Evolutionary conservation across 2,113 vertebrate genomes (phyloP), one percentile per base, ranked within the genome.

Genomic region (Heterotis niloticus): DNA sequence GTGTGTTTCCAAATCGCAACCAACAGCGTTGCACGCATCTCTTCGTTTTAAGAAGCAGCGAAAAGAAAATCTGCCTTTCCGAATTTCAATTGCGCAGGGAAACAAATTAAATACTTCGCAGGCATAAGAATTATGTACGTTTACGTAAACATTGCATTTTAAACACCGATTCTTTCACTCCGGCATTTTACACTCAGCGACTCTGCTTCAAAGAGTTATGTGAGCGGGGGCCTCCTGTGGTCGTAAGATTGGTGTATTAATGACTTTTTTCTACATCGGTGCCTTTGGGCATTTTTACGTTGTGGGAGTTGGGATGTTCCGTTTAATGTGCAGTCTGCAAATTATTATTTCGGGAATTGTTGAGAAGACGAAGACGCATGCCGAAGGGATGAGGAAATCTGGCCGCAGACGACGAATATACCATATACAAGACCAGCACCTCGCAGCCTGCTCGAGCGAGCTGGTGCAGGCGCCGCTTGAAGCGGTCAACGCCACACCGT

Each of bases 401-500:
- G 66, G 56, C 67, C 51, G 18, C 79, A 56, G 23, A 26, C 56
- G 13, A n/a, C 20, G 17, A 57, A 34, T 5, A 29, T 64, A 29
- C 67, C 51, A 13, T 28, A 16, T 69, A 24, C 18, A n/a, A 54
- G 69, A 52, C 51, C 34, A 13, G 69, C 69, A 23, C 69, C 34
- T 44, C 34, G 34, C 34, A 44, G 7, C 34, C 34, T 7, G 2
- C 34, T 44, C 7, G 34, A 2, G 7, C 34, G 2, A 44, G 7
- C 34, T 44, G 34, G 34, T 44, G 7, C 2, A 44, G 34, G 2
- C 34, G 7, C 34, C 3, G 7, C 66, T 56, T 18, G 29, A 54
- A 57, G 13, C 52, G 13, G 62, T 29, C 68, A 11, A 82, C 81
- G 76, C 80, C 78, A 64, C 51, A 83, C 76, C 85, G 76, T 78